Evolutionary conservation across 1,140 invertebrate species (phyloP), one percentile per base, ranked within the genome.

Genomic region (Zaprionus kolodkinae): DNA sequence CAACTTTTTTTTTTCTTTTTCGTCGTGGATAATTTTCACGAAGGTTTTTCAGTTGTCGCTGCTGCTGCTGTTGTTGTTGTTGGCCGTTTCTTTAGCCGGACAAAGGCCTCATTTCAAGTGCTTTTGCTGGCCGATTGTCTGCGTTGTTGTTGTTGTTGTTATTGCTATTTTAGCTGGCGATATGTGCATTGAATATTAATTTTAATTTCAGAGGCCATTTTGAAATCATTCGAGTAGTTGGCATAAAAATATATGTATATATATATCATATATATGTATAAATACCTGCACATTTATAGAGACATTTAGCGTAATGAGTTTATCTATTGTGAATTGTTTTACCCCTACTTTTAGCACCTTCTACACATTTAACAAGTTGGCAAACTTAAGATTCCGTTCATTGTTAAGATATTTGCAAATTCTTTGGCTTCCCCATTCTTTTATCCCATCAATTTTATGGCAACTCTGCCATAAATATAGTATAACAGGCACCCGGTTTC

Each of bases 151-250:
- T 56, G 45, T 73, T 67, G 72, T 74, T 72, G 60, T 40, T 74
- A 50, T 60, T 72, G 70, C 35, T 56, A 21, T 61, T 71, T 59
- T 64, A 55, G 50, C 57, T 45, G 65, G 64, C 54, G 35, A 65
- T 72, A 79, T 89, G 80, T 88, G 80, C 78, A 89, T 89, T 78
- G 84, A 89, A 88, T 88, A 84, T 87, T 72, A 75, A 88, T 84
- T 85, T 81, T 57, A 78, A 81, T 81, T 57, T 48, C 57, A 73
- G 76, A 69, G 57, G 80, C 77, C 77, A 74, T 87, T 86, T 88
- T 87, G 80, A 66, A 78, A 78, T 70, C 50, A 30, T 57, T 74
- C 21, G 35, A 45, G 40, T 59, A 50, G 68, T 69, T 52, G 33
- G 40, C 27, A 57, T 54, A 57, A 36, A 54, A 59, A 15, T 40